Evolutionary conservation across 1,140 invertebrate species (phyloP), one percentile per base, ranked within the genome.

Genomic region (Halesus radiatus): DNA sequence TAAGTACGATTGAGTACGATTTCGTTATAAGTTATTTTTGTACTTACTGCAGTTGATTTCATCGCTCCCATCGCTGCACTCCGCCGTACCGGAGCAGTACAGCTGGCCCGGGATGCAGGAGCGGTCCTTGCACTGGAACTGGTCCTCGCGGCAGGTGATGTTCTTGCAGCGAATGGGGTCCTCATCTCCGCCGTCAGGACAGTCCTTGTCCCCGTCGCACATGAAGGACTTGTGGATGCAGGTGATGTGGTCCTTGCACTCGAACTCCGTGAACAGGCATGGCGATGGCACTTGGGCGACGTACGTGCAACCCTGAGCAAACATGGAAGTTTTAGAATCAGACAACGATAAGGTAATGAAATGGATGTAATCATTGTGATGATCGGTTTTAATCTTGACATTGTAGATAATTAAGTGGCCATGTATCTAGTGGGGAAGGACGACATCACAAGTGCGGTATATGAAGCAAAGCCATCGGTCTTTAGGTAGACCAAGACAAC

Each of bases 211-310:
- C 0, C 96, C 96, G 85, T 98, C 96, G 86, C 97, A 98, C 0
- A 96, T 89, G 95, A 95, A 97, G 20, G 91, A 93, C 74, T 92
- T 92, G 84, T 96, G 94, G 45, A 98, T 94, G 87, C 97, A 98
- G 32, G 96, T 96, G 60, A 96, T 90, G 50, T 92, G 91, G 87
- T 97, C 96, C 8, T 91, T 93, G 87, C 97, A 99, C 81, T 95
- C 92, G 85, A 97, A 98, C 84, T 98, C 95, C 26, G 89, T 91
- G 5, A 88, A 88, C 81, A 90, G 88, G 85, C 94, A 94, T 79
- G 93, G 90, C 77, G 92, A 91, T 20, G 90, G 84, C 13, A 85
- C 80, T 81, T 88, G 87, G 53, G 90, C 88, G 20, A 88, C 85
- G 80, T 91, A 89, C 1, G 89, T 84, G 84, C 93, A 94, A 70